phyloP scores from a whole-genome alignment of 2,113 vertebrate species.

The Hydrochoerus hydrochaeris region DNA sequence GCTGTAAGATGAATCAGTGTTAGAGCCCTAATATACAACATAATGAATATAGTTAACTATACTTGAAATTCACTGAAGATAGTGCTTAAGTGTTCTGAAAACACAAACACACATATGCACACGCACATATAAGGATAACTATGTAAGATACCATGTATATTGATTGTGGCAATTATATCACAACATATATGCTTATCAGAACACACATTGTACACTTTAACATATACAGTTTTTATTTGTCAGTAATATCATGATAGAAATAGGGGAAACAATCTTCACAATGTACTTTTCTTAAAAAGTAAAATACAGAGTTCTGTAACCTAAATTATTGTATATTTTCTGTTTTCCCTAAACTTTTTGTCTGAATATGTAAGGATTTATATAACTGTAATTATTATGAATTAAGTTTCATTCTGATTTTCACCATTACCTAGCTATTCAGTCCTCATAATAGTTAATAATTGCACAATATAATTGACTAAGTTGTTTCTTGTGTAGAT shows the following conservation, averaged over 20 bases:
- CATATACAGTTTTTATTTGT: background rate
- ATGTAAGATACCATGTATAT: background rate
- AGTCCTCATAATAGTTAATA: background rate
- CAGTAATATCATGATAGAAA: background rate
- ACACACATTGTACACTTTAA: background rate
- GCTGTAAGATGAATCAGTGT: background rate
- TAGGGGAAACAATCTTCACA: background rate
- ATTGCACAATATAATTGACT: background rate
- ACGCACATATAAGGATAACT: background rate
- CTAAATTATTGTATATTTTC: background rate
- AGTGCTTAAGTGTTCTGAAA: background rate
- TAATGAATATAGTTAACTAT: background rate
- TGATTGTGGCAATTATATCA: background rate
- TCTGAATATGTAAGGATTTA: constrained; percentile 4
- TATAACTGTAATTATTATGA: constrained; percentile 12
- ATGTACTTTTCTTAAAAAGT: background rate
- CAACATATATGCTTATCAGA: background rate
- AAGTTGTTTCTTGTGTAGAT: background rate
- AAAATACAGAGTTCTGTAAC: constrained; percentile 4
- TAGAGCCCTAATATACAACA: background rate
- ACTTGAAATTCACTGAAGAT: background rate
- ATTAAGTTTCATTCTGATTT: constrained; percentile 40
- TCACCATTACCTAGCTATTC: background rate
- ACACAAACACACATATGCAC: background rate
- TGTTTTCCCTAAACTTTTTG: background rate